These are phyloP conservation scores for Cyprinodon tularosa DNA, from an alignment of 2,113 vertebrate genomes.

Conservation along the genomic window DNA sequence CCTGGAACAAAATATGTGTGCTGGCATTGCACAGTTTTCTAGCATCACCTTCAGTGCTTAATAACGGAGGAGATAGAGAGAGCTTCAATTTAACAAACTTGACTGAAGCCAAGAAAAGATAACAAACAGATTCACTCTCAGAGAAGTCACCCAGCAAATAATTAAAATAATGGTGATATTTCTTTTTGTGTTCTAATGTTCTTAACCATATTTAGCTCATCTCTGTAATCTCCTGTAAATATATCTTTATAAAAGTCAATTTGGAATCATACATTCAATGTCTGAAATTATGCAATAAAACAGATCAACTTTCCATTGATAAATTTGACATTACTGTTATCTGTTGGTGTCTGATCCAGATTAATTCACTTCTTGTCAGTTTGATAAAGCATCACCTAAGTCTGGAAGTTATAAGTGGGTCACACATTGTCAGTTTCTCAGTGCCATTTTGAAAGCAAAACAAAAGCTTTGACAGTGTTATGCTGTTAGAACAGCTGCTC, in stretches of 20 bases:
- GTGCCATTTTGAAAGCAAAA: background rate
- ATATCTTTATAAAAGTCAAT: background rate
- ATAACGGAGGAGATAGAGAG: slow-evolving; percentile 26
- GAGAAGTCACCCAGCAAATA: slow-evolving; percentile 11
- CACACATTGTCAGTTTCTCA: background rate
- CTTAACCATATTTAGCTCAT: slow-evolving; percentile 14
- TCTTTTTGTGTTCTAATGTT: background rate
- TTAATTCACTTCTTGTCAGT: background rate
- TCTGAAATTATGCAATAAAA: slow-evolving; percentile 4
- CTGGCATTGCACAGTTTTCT: slow-evolving; percentile 22
- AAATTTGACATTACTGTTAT: background rate
- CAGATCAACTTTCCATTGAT: background rate
- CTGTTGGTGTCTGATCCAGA: background rate
- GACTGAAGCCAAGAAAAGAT: slow-evolving; percentile 13
- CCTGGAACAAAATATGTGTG: slow-evolving; percentile 33
- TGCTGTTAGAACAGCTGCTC: background rate
- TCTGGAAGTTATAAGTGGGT: too few relatives aligned
- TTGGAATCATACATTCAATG: slow-evolving; percentile 17
- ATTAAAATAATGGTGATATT: background rate
- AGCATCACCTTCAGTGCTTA: slow-evolving; percentile 22
- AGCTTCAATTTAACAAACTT: slow-evolving; percentile 32
- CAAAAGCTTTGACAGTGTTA: background rate
- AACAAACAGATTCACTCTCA: slow-evolving; percentile 17
- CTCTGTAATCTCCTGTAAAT: slow-evolving; percentile 7
- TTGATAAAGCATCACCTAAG: background rate